Conservation (phyloP, 2,888 invertebrate species). For the Idaea dimidiata region DNA sequence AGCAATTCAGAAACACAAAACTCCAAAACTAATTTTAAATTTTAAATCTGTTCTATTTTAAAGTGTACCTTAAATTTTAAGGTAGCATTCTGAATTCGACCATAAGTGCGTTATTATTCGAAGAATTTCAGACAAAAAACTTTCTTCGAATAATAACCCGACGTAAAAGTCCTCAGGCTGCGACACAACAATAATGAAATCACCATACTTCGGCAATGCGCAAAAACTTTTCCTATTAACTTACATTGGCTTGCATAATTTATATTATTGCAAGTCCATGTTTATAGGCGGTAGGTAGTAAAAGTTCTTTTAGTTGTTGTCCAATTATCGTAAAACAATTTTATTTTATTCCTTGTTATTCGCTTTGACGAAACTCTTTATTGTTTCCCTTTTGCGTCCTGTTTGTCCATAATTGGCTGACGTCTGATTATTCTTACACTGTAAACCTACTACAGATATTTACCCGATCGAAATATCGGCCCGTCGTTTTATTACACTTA, state of each 20-base stretch:
- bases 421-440: no score
- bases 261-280: constrained; percentile 44
- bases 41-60: no score
- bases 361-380: constrained; percentile 5
- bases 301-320: constrained; percentile 16
- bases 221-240: constrained; percentile 60
- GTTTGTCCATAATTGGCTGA: not conserved
- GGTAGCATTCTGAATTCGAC: no score
- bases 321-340: constrained; percentile 4
- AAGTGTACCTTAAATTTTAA: no score
- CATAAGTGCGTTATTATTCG: no score
- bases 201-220: constrained; percentile 40
- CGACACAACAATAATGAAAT: constrained; percentile 20
- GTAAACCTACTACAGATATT: no score
- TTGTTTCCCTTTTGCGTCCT: not conserved
- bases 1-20: no score
- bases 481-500: no score
- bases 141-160: no score
- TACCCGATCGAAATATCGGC: no score
- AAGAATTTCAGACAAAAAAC: no score
- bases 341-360: not conserved
- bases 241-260: constrained; percentile 47
- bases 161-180: not conserved
- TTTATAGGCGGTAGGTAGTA: constrained; percentile 33
- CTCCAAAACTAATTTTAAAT: no score